A percentile compares a stretch with the other conserved stretches of the same genome.
Evolutionary conservation across 2,888 invertebrate genomes (phyloP).

Genomic region (Zhuqinia jingwanae): DNA sequence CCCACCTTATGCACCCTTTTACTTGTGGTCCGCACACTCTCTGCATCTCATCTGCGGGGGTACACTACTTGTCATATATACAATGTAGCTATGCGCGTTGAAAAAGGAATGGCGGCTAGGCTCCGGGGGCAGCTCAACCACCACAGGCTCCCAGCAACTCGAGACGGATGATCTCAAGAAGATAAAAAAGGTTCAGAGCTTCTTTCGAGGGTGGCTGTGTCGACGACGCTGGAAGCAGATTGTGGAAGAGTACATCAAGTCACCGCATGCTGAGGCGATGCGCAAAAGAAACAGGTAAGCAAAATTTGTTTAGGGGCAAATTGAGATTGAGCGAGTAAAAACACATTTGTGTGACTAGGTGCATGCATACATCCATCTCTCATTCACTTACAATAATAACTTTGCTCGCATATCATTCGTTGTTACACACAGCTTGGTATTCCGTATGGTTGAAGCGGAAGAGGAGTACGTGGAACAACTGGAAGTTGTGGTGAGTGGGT

Average conservation of each 20-base stretch:
- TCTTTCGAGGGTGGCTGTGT: slow-evolving; percentile 96
- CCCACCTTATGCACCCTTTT: slow-evolving; percentile 6
- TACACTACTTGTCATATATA: slow-evolving; percentile 66
- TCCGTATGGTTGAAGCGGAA: slow-evolving; percentile 95
- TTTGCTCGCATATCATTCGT: too few species aligned
- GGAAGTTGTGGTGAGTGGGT: slow-evolving; percentile 92
- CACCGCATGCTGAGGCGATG: slow-evolving; percentile 97
- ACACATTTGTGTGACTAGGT: too few species aligned
- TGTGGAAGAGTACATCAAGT: slow-evolving; percentile 96
- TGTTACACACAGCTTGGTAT: slow-evolving; percentile 86
- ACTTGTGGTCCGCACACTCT: not conserved
- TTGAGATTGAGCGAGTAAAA: not conserved
- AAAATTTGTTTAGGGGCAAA: not conserved
- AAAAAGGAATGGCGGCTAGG: slow-evolving; percentile 89
- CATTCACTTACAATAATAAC: too few species aligned
- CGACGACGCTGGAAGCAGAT: slow-evolving; percentile 96
- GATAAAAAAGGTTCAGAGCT: slow-evolving; percentile 92
- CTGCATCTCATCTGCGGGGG: slow-evolving; percentile 32
- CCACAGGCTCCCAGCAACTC: slow-evolving; percentile 80
- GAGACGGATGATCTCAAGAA: slow-evolving; percentile 90
- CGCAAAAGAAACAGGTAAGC: slow-evolving; percentile 91
- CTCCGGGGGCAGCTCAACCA: slow-evolving; percentile 75
- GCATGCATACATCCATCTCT: too few species aligned
- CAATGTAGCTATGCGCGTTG: slow-evolving; percentile 87
- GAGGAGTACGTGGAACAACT: slow-evolving; percentile 96